Percentiles rank a stretch among this genome's conserved stretches.
These are phyloP conservation scores for Epizoanthus scotinus DNA, from an alignment of 92 coral and sea anemone genomes.

Conservation along the genomic window DNA sequence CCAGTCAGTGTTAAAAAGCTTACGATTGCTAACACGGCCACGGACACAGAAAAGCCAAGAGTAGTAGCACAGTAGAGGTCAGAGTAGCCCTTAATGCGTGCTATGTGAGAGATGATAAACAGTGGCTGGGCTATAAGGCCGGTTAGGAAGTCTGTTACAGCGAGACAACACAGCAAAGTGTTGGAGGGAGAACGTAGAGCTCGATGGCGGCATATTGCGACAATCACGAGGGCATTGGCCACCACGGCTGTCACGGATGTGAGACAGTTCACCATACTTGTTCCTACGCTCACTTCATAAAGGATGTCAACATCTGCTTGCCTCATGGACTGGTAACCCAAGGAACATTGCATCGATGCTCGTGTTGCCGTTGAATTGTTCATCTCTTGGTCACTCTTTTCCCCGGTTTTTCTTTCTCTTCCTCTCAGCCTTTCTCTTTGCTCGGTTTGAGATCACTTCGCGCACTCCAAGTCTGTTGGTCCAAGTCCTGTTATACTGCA, in stretches of 20 bases:
- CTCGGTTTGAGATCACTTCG: too few relatives aligned
- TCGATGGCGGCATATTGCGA: constrained; percentile 10
- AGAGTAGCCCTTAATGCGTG: constrained; percentile 16
- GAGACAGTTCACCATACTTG: constrained; percentile 27
- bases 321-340: constrained; percentile 37
- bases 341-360: constrained; percentile 20
- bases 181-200: constrained; percentile 34
- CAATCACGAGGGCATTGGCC: constrained; percentile 37
- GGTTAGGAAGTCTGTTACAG: constrained; percentile 23
- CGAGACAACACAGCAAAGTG: constrained; percentile 21
- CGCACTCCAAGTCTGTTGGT: too few relatives aligned
- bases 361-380: constrained; percentile 5
- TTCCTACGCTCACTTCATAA: constrained; percentile 38
- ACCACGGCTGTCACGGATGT: constrained; percentile 16
- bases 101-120: constrained; percentile 36
- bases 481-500: too few relatives aligned
- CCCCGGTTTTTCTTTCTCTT: neutral
- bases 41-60: constrained; percentile 33
- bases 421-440: neutral
- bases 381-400: neutral
- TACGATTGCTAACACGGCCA: constrained; percentile 25
- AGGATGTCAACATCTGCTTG: constrained; percentile 35
- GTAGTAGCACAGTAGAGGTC: constrained; percentile 30
- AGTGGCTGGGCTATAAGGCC: constrained; percentile 34
- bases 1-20: constrained; percentile 37